Evolutionary conservation across 2,888 invertebrate species (phyloP).

Genomic region (Spodoptera exigua): DNA sequence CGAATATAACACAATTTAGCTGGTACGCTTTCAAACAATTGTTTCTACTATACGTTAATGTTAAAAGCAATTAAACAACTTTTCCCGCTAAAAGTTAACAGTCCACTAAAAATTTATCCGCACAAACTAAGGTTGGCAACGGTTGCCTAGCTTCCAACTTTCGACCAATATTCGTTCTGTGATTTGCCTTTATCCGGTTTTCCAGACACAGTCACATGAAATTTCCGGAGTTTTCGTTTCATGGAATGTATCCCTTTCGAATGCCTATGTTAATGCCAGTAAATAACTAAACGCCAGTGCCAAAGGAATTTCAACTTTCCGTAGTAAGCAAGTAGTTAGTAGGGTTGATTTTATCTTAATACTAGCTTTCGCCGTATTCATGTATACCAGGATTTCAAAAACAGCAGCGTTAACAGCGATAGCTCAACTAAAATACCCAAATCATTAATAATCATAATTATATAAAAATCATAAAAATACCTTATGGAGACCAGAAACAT

Average conservation of each 20-base stretch:
- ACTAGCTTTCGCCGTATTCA: too few relatives aligned
- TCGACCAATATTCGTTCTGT: slow-evolving; percentile 13
- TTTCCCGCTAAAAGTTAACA: slow-evolving; percentile 45
- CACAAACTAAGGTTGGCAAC: slow-evolving; percentile 20
- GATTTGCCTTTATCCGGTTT: slow-evolving; percentile 43
- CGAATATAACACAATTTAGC: slow-evolving; percentile 33
- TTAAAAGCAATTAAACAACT: slow-evolving; percentile 49
- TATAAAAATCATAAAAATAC: too few relatives aligned
- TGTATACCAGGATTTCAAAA: too few relatives aligned
- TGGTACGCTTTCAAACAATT: slow-evolving; percentile 36
- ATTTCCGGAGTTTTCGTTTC: slow-evolving; percentile 42
- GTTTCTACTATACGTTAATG: slow-evolving; percentile 37
- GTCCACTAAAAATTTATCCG: slow-evolving; percentile 36
- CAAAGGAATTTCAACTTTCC: background rate
- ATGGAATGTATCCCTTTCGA: slow-evolving; percentile 24
- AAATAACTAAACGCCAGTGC: background rate
- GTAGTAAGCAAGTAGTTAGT: too few relatives aligned
- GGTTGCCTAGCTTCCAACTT: slow-evolving; percentile 19
- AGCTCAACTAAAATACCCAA: too few relatives aligned
- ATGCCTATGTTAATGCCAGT: slow-evolving; percentile 3
- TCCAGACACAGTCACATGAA: slow-evolving; percentile 41
- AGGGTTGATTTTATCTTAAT: too few relatives aligned
- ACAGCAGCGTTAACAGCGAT: too few relatives aligned
- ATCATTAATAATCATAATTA: too few relatives aligned
- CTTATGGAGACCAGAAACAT: too few relatives aligned